Percentiles rank a stretch among this genome's conserved stretches.
Evolutionary conservation across 2,888 invertebrate genomes (phyloP).

Genomic region (Acrocera orbiculus): DNA sequence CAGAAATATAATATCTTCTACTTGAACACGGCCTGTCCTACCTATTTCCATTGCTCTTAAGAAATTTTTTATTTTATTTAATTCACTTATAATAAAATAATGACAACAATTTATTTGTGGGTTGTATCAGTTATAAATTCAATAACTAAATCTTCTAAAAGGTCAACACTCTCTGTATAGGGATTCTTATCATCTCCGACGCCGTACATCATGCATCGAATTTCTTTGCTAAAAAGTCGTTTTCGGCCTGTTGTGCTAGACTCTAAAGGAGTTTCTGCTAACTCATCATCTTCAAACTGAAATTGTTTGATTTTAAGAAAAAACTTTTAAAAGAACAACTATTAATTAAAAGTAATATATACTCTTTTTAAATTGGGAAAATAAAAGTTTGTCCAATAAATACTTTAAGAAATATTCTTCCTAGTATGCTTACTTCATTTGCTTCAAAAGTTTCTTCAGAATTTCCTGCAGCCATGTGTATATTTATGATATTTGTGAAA

Average conservation of each 20-base stretch:
- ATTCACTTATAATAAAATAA: neutral
- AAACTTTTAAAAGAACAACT: no score
- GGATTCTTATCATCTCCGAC: slow-evolving; percentile 99
- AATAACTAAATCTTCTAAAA: slow-evolving; percentile 91
- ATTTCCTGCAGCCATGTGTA: no score
- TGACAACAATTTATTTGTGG: slow-evolving; percentile 25
- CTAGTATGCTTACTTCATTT: slow-evolving; percentile 4
- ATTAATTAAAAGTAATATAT: no score
- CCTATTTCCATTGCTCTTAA: slow-evolving; percentile 89
- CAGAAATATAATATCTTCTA: slow-evolving; percentile 93
- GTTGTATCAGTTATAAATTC: slow-evolving; percentile 95
- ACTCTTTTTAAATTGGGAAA: no score
- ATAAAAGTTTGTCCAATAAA: neutral
- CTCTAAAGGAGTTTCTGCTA: slow-evolving; percentile 48
- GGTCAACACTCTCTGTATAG: slow-evolving; percentile 94
- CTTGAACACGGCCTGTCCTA: slow-evolving; percentile 87
- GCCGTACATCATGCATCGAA: slow-evolving; percentile 98
- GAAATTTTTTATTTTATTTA: no score
- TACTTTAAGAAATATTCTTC: neutral
- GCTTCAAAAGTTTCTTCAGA: slow-evolving; percentile 8
- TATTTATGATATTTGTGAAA: no score
- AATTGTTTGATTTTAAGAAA: no score
- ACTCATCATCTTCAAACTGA: slow-evolving; percentile 41
- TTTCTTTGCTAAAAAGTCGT: slow-evolving; percentile 75
- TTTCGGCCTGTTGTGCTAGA: slow-evolving; percentile 56